Evolutionary conservation across 2,113 vertebrate genomes (phyloP).

Genomic region (Felis chaus): DNA sequence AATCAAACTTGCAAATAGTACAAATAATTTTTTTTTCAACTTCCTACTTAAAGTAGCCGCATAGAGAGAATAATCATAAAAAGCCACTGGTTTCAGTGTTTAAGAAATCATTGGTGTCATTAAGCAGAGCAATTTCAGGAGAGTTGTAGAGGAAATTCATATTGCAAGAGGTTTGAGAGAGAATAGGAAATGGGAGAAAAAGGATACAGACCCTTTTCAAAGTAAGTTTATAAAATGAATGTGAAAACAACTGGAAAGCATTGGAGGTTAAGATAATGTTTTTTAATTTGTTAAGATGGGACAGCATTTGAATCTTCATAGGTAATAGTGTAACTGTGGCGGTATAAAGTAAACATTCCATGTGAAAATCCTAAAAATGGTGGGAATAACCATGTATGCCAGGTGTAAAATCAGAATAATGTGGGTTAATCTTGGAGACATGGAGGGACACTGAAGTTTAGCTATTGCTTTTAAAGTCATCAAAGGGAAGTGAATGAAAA

Average conservation of each 20-base stretch:
- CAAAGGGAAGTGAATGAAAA: not conserved
- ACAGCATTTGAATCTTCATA: not conserved
- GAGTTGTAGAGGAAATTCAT: not conserved
- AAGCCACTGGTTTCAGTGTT: not conserved
- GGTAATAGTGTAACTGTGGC: not conserved
- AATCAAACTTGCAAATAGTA: constrained; percentile 62
- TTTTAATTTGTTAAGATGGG: not conserved
- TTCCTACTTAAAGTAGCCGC: constrained; percentile 39
- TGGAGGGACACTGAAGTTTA: not conserved
- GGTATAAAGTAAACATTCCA: not conserved
- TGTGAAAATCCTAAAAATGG: not conserved
- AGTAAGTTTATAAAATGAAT: not conserved
- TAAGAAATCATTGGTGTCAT: constrained; percentile 36
- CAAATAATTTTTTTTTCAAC: constrained; percentile 47
- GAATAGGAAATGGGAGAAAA: not conserved
- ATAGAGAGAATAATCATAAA: constrained; percentile 49
- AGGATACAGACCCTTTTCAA: not conserved
- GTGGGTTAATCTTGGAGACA: not conserved
- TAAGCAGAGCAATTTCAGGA: not conserved
- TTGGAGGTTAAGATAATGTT: not conserved
- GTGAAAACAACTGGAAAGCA: not conserved
- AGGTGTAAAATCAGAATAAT: not conserved
- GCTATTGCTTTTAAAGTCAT: not conserved
- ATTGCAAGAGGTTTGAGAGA: not conserved
- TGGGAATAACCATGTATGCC: not conserved